Evolutionary conservation across 2,888 invertebrate genomes (phyloP).

Genomic region (Agonopterix arenella): DNA sequence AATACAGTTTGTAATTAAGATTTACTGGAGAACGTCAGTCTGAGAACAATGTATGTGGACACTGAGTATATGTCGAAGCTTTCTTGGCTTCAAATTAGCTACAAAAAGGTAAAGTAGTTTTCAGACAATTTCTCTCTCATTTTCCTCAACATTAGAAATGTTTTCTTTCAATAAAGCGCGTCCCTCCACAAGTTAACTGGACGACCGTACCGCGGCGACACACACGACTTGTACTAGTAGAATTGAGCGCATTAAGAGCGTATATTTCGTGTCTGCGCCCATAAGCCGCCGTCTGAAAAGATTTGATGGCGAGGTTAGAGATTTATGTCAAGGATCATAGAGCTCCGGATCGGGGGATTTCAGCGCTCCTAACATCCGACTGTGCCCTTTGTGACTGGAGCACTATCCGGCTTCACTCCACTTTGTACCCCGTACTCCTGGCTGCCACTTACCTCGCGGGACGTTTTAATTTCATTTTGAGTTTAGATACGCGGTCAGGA

Average conservation of each 20-base stretch:
- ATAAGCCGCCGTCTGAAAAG: constrained; percentile 71
- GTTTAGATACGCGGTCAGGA: constrained; percentile 24
- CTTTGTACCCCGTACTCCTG: constrained; percentile 64
- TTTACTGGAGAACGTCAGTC: no score
- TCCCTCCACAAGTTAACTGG: no score
- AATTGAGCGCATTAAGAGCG: constrained; percentile 62
- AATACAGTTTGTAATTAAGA: no score
- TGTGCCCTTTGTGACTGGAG: constrained; percentile 72
- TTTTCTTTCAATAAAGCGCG: no score
- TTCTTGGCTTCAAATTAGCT: no score
- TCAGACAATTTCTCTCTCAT: no score
- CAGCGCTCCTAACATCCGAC: constrained; percentile 69
- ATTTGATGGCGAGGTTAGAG: constrained; percentile 75
- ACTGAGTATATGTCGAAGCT: no score
- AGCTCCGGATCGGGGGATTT: constrained; percentile 67
- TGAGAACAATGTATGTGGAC: no score
- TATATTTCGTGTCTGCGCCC: constrained; percentile 60
- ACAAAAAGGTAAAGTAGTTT: no score
- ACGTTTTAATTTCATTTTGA: constrained; percentile 71
- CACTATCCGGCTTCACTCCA: constrained; percentile 70
- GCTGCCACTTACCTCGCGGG: constrained; percentile 66
- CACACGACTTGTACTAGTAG: constrained; percentile 19
- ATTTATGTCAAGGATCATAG: constrained; percentile 77
- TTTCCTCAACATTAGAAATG: no score
- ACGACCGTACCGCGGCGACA: neutral